These are phyloP conservation scores for Mesocricetus auratus DNA, from an alignment of 2,113 vertebrate genomes.

Conservation along the genomic window DNA sequence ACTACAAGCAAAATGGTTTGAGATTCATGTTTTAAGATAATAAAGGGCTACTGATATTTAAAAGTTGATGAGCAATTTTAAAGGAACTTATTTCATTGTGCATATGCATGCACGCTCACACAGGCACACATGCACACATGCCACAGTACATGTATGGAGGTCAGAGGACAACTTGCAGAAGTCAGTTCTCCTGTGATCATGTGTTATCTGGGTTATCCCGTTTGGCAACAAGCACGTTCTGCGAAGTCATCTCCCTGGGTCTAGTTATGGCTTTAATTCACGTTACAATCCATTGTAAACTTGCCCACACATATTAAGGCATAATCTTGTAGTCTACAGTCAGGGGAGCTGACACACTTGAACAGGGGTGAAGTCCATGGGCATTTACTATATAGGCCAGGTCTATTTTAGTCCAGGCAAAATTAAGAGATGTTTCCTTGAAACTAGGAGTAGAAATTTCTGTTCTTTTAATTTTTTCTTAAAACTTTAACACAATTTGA, in stretches of 20 bases:
- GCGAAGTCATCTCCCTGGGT: background rate
- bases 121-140: too few species aligned
- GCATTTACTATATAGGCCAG: background rate
- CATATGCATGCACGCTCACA: background rate
- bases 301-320: background rate
- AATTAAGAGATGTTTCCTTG: slow-evolving; percentile 33
- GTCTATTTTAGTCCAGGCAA: background rate
- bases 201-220: background rate
- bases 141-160: background rate
- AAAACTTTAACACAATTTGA: background rate
- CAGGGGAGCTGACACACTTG: background rate
- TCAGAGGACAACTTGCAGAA: background rate
- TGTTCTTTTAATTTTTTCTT: slow-evolving; percentile 10
- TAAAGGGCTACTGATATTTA: background rate
- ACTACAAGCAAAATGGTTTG: background rate
- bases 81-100: background rate
- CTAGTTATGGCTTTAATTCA: slow-evolving; percentile 21
- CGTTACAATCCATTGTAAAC: background rate
- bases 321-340: background rate
- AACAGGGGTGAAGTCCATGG: background rate
- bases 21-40: background rate
- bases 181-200: background rate
- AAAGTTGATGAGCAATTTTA: background rate
- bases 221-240: background rate
- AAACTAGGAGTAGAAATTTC: background rate